A percentile compares a stretch with the other conserved stretches of the same genome.
These are phyloP conservation scores for Silurus asotus DNA, from an alignment of 2,113 vertebrate genomes.

Conservation along the genomic window DNA sequence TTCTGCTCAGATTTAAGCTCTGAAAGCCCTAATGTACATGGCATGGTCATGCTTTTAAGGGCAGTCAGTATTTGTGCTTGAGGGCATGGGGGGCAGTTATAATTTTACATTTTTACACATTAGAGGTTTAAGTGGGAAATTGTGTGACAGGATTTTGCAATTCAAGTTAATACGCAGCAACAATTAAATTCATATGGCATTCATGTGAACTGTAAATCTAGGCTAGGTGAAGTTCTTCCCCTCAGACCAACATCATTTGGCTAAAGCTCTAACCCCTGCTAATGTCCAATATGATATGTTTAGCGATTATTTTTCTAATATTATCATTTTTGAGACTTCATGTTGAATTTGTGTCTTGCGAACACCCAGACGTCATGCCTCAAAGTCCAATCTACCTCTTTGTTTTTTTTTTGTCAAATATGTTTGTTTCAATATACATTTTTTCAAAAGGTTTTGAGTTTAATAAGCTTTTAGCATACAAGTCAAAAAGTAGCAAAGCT, in stretches of 20 bases:
- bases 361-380: neutral
- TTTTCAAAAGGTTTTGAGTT: conserved; percentile 22
- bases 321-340: neutral
- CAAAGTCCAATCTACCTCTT: neutral
- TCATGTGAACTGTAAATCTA: neutral
- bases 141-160: neutral
- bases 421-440: neutral
- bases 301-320: no score
- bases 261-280: no score
- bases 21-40: neutral
- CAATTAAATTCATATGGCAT: neutral
- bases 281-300: no score
- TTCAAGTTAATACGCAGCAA: neutral
- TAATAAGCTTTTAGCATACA: conserved; percentile 5
- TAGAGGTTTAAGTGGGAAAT: neutral
- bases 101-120: neutral
- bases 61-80: neutral
- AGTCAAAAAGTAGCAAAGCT: conserved; percentile 28
- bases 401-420: neutral
- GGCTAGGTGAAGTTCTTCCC: neutral
- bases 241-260: no score
- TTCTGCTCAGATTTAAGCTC: neutral
- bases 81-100: neutral
- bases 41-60: neutral
- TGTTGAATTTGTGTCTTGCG: neutral